A percentile compares a stretch with the other conserved stretches of the same genome.
These are phyloP conservation scores for Sarcophilus harrisii DNA, from an alignment of 2,797 vertebrate genomes.

Conservation along the genomic window DNA sequence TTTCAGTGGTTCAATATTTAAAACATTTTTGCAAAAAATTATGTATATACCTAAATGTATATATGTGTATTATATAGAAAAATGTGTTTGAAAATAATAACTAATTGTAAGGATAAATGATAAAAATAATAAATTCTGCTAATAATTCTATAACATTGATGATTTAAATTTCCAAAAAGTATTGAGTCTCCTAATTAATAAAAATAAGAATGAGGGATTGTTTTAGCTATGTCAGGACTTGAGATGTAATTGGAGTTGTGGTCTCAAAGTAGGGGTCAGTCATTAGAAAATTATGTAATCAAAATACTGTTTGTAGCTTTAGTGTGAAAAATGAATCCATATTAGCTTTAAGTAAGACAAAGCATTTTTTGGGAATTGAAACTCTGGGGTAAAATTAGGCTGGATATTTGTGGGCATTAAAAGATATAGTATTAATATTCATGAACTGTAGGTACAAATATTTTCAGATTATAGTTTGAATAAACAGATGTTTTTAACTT, in stretches of 20 bases:
- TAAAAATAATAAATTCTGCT: not conserved
- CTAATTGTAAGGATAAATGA: conserved; percentile 3
- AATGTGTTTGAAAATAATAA: not conserved
- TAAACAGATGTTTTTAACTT: conserved; percentile 5
- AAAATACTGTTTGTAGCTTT: not conserved
- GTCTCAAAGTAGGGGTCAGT: not conserved
- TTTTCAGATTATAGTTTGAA: conserved; percentile 3
- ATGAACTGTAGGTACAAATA: not conserved
- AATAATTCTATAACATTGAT: not conserved
- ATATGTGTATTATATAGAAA: not conserved
- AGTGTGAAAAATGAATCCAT: not conserved
- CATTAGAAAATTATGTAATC: conserved; percentile 2
- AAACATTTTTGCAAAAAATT: conserved; percentile 19
- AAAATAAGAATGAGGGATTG: not conserved
- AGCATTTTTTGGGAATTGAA: conserved; percentile 3
- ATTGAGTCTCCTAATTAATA: not conserved
- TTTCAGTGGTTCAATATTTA: not conserved
- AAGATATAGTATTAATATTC: not conserved
- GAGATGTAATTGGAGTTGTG: not conserved
- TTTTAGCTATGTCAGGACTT: not conserved
- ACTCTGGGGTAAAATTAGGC: not conserved
- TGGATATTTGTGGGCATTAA: not conserved
- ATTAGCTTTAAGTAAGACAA: conserved; percentile 21
- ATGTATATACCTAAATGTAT: not conserved
- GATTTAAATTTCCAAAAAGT: conserved; percentile 10